Base-by-base conservation (phyloP, 2,888 invertebrate genomes). In the Conchocele bisecta region DNA sequence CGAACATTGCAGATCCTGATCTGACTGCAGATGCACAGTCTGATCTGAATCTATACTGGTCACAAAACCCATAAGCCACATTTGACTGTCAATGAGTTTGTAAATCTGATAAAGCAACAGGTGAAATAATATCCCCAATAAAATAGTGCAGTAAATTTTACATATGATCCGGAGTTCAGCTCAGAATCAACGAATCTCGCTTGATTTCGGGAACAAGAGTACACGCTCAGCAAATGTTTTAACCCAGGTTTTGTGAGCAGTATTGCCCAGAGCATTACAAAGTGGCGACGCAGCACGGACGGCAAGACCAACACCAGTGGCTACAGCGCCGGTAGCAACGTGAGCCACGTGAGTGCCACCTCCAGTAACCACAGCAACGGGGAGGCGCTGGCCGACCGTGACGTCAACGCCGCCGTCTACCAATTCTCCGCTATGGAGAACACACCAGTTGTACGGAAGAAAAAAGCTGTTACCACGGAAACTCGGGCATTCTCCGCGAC, bases 201-300 rank as follows among this genome's bases (percentile, higher is more conserved):
- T n/a, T n/a, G n/a, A n/a, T n/a, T n/a, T n/a, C n/a, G n/a, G n/a
- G n/a, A n/a, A n/a, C n/a, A n/a, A n/a, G n/a, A n/a, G n/a, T n/a
- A n/a, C n/a, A n/a, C n/a, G n/a, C n/a, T n/a, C n/a, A n/a, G n/a
- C n/a, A n/a, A n/a, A n/a, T n/a, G n/a, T n/a, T n/a, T n/a, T n/a
- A n/a, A 11, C 13, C 37, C 73, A 90, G 89, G 89, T 58, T 74
- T 89, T 64, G 84, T 90, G 2, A 89, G 82, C 70, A 86, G 87
- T 37, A 84, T 90, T 48, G 89, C 88, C 24, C 83, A 85, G 50
- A 88, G 89, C 54, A 82, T 90, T 41, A 82, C 88, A 1, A 87
- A 88, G 51, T 87, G 89, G 83, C 81, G 89, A 11, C 73, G 81
- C 22, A 86, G 83, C 63, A 85, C 84, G 5, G 84, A 86, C 51